Percentiles rank a stretch among this genome's conserved stretches.
phyloP scores from a whole-genome alignment of 2,888 invertebrate genomes.

The Sesamia inferens region DNA sequence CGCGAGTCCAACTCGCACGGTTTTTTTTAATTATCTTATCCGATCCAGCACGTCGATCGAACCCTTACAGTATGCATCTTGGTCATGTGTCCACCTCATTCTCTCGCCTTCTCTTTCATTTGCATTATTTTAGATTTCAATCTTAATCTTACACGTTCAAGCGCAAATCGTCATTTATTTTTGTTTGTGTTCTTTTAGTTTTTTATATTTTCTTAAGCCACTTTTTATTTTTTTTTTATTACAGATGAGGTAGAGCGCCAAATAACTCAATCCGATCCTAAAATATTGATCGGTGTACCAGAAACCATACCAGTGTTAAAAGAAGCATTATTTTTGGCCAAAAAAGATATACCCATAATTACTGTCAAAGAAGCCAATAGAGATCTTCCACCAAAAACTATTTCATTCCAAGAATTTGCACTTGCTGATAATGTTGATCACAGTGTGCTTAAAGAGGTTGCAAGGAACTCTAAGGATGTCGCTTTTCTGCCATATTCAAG shows the following conservation, averaged over 20 bases:
- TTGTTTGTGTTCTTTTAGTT: no score
- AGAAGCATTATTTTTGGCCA: constrained; percentile 83
- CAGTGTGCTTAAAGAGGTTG: constrained; percentile 81
- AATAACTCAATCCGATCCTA: constrained; percentile 89
- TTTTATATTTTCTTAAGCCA: no score
- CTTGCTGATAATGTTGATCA: constrained; percentile 86
- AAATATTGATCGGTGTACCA: constrained; percentile 90
- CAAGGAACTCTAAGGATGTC: constrained; percentile 87
- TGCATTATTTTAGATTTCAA: background rate
- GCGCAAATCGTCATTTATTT: no score
- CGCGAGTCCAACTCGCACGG: no score
- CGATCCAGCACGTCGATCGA: background rate
- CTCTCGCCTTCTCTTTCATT: background rate
- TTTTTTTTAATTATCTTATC: background rate
- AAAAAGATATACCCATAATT: constrained; percentile 87
- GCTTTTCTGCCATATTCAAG: constrained; percentile 94
- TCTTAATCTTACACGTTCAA: no score
- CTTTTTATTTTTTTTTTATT: constrained; percentile 61
- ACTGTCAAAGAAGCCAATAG: constrained; percentile 66
- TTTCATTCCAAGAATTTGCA: constrained; percentile 90
- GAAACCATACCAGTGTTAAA: constrained; percentile 85
- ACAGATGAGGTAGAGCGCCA: constrained; percentile 93
- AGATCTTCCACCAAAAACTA: constrained; percentile 85
- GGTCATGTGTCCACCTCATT: background rate
- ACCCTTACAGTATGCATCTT: background rate